Percentiles rank a stretch among this genome's conserved stretches.
These are phyloP conservation scores for Pediacus dermestoides DNA, from an alignment of 2,888 invertebrate genomes.

Conservation along the genomic window DNA sequence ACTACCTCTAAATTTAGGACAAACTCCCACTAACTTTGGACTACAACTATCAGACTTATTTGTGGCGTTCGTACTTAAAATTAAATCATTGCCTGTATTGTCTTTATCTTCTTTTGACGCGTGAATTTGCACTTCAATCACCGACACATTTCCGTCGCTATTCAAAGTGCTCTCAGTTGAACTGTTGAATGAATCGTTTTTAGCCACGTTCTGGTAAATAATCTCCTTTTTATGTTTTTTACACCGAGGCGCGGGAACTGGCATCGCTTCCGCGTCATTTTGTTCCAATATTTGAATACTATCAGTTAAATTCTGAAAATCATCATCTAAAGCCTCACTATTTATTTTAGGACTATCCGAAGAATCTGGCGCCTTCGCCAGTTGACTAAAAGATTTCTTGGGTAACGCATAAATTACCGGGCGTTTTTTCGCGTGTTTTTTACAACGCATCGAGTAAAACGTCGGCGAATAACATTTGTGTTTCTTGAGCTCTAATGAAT, in stretches of 20 bases:
- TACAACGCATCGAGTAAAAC: conserved; percentile 49
- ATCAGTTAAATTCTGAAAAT: conserved; percentile 64
- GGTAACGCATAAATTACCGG: conserved; percentile 46
- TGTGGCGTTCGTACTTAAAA: background rate
- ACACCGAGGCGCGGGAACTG: conserved; percentile 58
- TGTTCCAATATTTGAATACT: conserved; percentile 65
- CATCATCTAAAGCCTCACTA: conserved; percentile 37
- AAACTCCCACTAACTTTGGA: conserved; percentile 30
- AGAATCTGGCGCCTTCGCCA: conserved; percentile 15
- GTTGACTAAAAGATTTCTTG: conserved; percentile 36
- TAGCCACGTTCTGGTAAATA: conserved; percentile 39
- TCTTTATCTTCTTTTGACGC: conserved; percentile 14
- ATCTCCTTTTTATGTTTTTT: conserved; percentile 39
- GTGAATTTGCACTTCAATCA: conserved; percentile 41
- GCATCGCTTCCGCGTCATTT: conserved; percentile 39
- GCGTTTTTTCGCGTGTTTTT: conserved; percentile 47
- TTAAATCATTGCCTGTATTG: background rate
- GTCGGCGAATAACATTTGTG: conserved; percentile 50
- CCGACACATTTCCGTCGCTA: conserved; percentile 31
- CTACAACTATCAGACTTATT: background rate
- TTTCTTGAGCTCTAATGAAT: conserved; percentile 44
- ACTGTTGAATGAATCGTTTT: conserved; percentile 22
- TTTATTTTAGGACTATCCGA: conserved; percentile 26
- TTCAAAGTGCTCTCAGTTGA: conserved; percentile 28
- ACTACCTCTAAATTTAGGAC: too few relatives aligned